These are phyloP conservation scores for Dicaeum eximium DNA, from an alignment of 2,113 vertebrate species.

Conservation along the genomic window DNA sequence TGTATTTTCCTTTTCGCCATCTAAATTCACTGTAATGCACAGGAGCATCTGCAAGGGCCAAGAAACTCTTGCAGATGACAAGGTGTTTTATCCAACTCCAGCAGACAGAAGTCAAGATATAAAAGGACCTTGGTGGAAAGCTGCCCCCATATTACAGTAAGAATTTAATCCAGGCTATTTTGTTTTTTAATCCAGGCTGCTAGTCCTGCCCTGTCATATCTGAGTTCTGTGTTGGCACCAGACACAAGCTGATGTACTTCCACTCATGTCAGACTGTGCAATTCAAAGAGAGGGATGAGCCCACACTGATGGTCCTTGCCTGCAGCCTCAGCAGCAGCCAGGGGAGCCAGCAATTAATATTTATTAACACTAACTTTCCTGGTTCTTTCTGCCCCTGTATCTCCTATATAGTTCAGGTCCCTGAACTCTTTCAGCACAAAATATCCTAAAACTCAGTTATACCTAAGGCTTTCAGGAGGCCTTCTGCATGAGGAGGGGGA, in stretches of 20 bases:
- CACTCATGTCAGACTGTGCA: neutral
- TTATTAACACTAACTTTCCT: neutral
- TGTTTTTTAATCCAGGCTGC: neutral
- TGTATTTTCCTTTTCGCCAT: neutral
- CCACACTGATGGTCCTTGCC: neutral
- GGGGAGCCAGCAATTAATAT: neutral
- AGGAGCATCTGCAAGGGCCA: neutral
- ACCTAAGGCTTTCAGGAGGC: neutral
- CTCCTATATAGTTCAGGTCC: neutral
- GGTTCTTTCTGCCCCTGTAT: neutral
- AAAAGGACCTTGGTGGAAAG: neutral
- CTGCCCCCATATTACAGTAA: rapidly evolving
- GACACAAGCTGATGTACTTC: neutral
- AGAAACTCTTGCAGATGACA: neutral
- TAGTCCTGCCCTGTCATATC: neutral
- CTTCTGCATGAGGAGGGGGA: neutral
- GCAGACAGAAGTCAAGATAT: neutral
- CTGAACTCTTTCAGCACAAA: neutral
- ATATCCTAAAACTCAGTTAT: neutral
- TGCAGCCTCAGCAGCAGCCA: neutral
- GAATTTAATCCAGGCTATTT: neutral
- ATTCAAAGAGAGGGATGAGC: neutral
- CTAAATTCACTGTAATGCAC: rapidly evolving
- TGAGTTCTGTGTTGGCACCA: neutral
- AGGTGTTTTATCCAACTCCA: neutral